Conservation (phyloP, 2,113 vertebrate genomes). For the Apteryx mantelli region DNA sequence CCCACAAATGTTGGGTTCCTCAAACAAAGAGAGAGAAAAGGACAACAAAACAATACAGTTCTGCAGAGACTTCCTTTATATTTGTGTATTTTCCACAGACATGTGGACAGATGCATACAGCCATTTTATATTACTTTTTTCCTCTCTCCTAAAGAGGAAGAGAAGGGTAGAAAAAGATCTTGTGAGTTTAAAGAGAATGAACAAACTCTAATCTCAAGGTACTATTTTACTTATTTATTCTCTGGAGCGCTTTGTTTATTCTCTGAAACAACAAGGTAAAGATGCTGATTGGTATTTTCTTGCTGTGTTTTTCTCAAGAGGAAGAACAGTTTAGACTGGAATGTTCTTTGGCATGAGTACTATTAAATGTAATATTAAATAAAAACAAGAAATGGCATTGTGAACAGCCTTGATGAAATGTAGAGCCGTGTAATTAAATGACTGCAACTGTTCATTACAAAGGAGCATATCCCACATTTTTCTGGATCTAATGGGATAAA, state of each 20-base stretch:
- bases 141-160: not conserved
- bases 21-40: not conserved
- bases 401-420: not conserved
- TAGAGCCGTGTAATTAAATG: not conserved
- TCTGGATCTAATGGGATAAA: not conserved
- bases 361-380: not conserved
- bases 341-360: not conserved
- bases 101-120: not conserved
- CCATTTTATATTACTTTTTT: not conserved
- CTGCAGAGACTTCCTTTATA: not conserved
- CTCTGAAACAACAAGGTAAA: not conserved
- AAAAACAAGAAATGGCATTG: not conserved
- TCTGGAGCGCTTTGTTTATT: not conserved
- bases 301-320: not conserved
- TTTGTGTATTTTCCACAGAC: not conserved
- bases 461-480: not conserved
- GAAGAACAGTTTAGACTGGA: not conserved
- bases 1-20: not conserved
- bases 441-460: not conserved
- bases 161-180: not conserved
- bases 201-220: not conserved
- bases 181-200: not conserved
- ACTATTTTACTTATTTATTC: not conserved
- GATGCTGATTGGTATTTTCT: not conserved
- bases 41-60: not conserved